Evolutionary conservation across 2,888 invertebrate genomes (phyloP).

Genomic region (Clostera curtula): DNA sequence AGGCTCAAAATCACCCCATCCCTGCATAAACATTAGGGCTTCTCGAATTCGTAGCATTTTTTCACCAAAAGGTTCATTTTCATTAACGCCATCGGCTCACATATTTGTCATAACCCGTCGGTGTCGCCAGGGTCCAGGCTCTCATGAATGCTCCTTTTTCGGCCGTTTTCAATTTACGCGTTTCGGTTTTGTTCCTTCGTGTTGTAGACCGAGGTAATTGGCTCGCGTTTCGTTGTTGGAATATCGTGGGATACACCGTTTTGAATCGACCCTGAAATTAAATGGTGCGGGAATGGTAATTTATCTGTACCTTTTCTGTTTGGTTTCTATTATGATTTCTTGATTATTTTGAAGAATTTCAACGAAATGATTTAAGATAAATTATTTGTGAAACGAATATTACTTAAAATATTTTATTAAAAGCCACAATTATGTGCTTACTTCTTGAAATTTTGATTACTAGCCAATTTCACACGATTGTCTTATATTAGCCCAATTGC

Average conservation of each 20-base stretch:
- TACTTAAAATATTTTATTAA: too few relatives aligned
- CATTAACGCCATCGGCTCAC: conserved; percentile 71
- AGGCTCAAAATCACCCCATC: conserved; percentile 28
- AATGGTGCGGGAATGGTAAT: too few relatives aligned
- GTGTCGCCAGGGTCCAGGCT: conserved; percentile 30
- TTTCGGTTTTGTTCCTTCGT: conserved; percentile 58
- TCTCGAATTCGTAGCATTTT: conserved; percentile 37
- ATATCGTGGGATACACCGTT: conserved; percentile 29
- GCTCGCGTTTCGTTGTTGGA: conserved; percentile 32
- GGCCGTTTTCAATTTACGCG: conserved; percentile 67
- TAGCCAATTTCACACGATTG: too few relatives aligned
- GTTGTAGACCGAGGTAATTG: conserved; percentile 37
- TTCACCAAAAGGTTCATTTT: conserved; percentile 62
- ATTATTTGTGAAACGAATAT: too few relatives aligned
- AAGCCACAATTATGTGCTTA: too few relatives aligned
- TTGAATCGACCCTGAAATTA: conserved; percentile 9
- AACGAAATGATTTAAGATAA: too few relatives aligned
- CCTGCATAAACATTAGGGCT: conserved; percentile 32
- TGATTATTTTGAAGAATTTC: too few relatives aligned
- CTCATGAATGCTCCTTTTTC: conserved; percentile 56
- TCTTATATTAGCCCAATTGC: too few relatives aligned
- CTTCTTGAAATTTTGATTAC: too few relatives aligned
- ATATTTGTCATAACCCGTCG: conserved; percentile 73
- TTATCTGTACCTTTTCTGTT: too few relatives aligned
- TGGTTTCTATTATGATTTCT: too few relatives aligned